phyloP scores from a whole-genome alignment of 1,140 invertebrate species.

The Temnothorax longispinosus region DNA sequence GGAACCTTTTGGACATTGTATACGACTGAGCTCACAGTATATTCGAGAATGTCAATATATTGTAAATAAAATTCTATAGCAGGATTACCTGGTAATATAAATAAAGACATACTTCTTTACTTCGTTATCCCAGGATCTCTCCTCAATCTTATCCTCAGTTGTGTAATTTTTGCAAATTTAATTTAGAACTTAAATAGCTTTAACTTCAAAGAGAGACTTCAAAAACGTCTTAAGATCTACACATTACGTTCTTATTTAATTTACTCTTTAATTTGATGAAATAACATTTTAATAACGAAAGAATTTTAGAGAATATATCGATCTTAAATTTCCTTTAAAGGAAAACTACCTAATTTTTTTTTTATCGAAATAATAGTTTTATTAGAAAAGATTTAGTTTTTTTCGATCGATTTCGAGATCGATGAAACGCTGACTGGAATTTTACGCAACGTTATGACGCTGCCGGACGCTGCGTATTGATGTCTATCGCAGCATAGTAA shows the following conservation, averaged over 20 bases:
- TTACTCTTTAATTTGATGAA: not conserved
- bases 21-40: constrained; percentile 74
- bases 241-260: not conserved
- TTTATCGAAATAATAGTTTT: not conserved
- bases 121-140: not conserved
- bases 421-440: not conserved
- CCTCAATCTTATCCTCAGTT: not conserved
- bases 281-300: not conserved
- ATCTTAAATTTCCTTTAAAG: not conserved
- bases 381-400: not conserved
- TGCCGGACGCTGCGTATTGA: not conserved
- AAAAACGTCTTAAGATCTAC: not conserved
- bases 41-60: constrained; percentile 76
- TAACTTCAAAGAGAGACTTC: not conserved
- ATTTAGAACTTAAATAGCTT: not conserved
- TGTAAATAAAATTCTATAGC: constrained; percentile 80
- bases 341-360: not conserved
- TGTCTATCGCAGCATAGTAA: not conserved
- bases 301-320: not conserved
- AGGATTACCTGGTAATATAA: constrained; percentile 75
- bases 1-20: constrained; percentile 68
- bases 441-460: not conserved
- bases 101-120: constrained; percentile 73
- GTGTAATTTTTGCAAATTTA: not conserved
- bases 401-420: not conserved